Conservation (phyloP, 1,140 invertebrate genomes). For the Hormaphis cornu region DNA sequence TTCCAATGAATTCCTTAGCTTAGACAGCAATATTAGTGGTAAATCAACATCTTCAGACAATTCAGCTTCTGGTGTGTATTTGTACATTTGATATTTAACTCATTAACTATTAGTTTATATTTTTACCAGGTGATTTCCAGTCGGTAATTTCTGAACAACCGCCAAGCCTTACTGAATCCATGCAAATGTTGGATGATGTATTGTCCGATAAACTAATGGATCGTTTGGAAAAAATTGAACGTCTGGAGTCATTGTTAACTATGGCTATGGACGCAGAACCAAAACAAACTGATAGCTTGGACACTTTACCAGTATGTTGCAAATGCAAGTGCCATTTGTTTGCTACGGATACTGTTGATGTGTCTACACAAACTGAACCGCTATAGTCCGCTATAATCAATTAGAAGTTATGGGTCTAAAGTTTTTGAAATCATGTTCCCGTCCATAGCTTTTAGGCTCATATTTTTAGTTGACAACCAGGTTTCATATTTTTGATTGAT, state of each 20-base stretch:
- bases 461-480: neutral
- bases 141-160: slow-evolving; percentile 47
- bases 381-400: neutral
- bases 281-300: neutral
- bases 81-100: neutral
- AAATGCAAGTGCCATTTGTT: slow-evolving; percentile 12
- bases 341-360: slow-evolving; percentile 1
- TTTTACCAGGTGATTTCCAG: slow-evolving; percentile 6
- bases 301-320: neutral
- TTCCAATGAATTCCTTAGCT: slow-evolving; percentile 62
- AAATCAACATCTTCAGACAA: slow-evolving; percentile 52
- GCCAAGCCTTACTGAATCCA: slow-evolving; percentile 81
- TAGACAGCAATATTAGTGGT: slow-evolving; percentile 57
- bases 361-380: slow-evolving; percentile 18
- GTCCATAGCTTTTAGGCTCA: neutral
- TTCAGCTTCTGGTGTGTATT: slow-evolving; percentile 46
- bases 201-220: slow-evolving; percentile 74
- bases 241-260: slow-evolving; percentile 71
- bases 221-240: slow-evolving; percentile 74
- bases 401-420: neutral
- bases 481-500: neutral
- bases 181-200: slow-evolving; percentile 80
- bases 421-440: neutral
- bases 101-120: neutral
- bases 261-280: slow-evolving; percentile 46